Base-by-base conservation (phyloP, 2,888 invertebrate species). In the Conops quadrifasciatus region DNA sequence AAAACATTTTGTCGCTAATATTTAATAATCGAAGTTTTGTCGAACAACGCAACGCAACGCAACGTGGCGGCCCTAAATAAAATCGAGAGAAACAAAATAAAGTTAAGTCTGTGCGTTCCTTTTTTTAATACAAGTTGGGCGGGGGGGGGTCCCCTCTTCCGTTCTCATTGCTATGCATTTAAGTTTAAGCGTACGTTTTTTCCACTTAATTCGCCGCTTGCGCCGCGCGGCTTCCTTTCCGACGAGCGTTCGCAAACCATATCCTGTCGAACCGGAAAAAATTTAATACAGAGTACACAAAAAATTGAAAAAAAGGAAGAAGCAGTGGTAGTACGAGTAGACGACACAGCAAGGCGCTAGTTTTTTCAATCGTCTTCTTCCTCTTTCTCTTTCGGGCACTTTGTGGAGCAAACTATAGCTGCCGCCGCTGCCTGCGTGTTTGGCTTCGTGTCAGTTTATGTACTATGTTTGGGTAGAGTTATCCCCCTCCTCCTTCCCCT, bases 251-350 rank as follows among this genome's bases (percentile, higher is more conserved):
- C 30, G 24, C 24, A 19, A 21, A 53, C 53, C 21, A 65, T 60
- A 71, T 66, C 66, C 71, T 66, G 66, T 60, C 71, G 49, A 71
- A 70, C 70, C 70, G 70, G 70, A 70, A 71, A 60, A 66, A 66
- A 71, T 71, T 71, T 71, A 71, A 66, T 66, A 68, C 36, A 62
- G 36, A 58, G 1, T 62, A 51, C 53, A 64, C 24, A 49, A 30
- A 36, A 63, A 30, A 7, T 60, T 51, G 36, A 9, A 60, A 56
- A 65, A 26, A 59, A 45, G 19, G 7, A 13, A 16, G 1, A 26
- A 58, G 9, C 9, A 9, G 36, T 9, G 36, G 36, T 36, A 9
- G 36, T 36, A 36, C 15, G 21, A 16, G 63, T 19, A 43, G 59
- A 43, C 63, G 59, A 43, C 63, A 19, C 21, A 1, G 47, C 21